Conservation (phyloP, 2,888 invertebrate genomes). For the Stenodema calcarata region DNA sequence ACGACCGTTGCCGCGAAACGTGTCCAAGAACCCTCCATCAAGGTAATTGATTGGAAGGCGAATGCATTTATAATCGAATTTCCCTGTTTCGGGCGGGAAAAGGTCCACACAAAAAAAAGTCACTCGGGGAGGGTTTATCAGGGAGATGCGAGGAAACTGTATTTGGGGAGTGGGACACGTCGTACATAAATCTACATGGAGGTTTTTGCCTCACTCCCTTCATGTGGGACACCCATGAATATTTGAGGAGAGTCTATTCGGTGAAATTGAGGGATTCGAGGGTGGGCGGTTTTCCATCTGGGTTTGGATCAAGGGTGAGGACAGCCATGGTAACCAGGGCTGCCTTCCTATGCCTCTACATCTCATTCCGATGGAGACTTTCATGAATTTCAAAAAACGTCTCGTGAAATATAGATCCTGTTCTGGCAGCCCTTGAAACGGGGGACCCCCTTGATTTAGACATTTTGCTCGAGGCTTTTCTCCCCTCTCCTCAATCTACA, state of each 20-base stretch:
- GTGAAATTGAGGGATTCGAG: slow-evolving; percentile 44
- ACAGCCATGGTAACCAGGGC: slow-evolving; percentile 42
- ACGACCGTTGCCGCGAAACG: slow-evolving; percentile 24
- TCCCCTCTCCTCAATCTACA: background rate
- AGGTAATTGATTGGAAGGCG: slow-evolving; percentile 44
- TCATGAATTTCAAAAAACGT: slow-evolving; percentile 44
- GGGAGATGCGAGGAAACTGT: background rate
- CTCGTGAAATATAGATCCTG: slow-evolving; percentile 42
- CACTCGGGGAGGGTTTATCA: background rate
- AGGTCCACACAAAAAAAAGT: background rate
- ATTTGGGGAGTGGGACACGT: slow-evolving; percentile 46
- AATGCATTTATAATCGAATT: slow-evolving; percentile 46
- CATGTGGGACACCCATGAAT: slow-evolving; percentile 40
- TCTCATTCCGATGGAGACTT: slow-evolving; percentile 17
- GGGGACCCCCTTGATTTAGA: slow-evolving; percentile 31
- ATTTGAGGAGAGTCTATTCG: slow-evolving; percentile 39
- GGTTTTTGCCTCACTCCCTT: background rate
- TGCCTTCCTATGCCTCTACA: background rate
- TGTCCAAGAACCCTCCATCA: slow-evolving; percentile 35
- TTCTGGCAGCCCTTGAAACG: background rate
- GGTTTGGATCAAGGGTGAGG: slow-evolving; percentile 44
- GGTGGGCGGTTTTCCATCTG: slow-evolving; percentile 36
- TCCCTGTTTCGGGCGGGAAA: background rate
- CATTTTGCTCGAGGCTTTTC: background rate
- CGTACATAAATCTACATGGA: slow-evolving; percentile 50